These are phyloP conservation scores for Drosophila kuntzei DNA, from an alignment of 2,888 invertebrate genomes.

Conservation along the genomic window DNA sequence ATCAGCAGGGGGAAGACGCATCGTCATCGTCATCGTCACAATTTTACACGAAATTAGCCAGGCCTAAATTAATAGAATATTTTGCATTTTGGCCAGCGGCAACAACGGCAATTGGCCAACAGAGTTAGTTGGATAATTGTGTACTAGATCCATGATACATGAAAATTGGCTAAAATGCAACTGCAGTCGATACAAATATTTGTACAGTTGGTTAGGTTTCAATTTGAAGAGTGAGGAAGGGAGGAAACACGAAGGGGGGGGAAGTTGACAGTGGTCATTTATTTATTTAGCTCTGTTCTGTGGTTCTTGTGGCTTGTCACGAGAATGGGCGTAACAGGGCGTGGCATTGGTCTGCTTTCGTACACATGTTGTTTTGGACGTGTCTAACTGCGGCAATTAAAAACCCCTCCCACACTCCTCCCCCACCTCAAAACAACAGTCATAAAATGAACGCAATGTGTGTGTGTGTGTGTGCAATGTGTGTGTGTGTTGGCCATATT, in stretches of 20 bases:
- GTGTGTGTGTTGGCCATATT: constrained; percentile 60
- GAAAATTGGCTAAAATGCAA: constrained; percentile 42
- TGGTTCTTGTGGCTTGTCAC: constrained; percentile 3
- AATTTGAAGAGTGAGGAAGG: not conserved
- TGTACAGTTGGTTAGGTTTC: constrained; percentile 30
- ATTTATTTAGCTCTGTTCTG: constrained; percentile 52
- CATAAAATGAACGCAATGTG: constrained; percentile 57
- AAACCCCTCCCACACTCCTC: constrained; percentile 15
- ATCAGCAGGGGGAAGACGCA: constrained; percentile 31
- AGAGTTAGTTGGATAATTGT: constrained; percentile 26
- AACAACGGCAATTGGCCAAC: constrained; percentile 11
- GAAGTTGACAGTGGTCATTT: constrained; percentile 42
- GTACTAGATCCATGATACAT: constrained; percentile 14
- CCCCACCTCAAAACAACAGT: constrained; percentile 45
- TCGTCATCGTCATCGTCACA: not conserved
- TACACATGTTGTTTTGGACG: constrained; percentile 56
- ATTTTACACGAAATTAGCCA: constrained; percentile 59
- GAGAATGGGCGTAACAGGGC: constrained; percentile 29
- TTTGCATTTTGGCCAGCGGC: constrained; percentile 31
- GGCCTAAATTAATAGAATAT: constrained; percentile 64
- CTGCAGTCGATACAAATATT: constrained; percentile 67
- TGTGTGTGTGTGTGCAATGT: constrained; percentile 20
- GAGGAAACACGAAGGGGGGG: too few relatives aligned
- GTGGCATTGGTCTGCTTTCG: constrained; percentile 22
- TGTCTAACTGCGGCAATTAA: constrained; percentile 76